Base-by-base conservation (phyloP, 2,113 vertebrate species). In the Coptodon rendalli region DNA sequence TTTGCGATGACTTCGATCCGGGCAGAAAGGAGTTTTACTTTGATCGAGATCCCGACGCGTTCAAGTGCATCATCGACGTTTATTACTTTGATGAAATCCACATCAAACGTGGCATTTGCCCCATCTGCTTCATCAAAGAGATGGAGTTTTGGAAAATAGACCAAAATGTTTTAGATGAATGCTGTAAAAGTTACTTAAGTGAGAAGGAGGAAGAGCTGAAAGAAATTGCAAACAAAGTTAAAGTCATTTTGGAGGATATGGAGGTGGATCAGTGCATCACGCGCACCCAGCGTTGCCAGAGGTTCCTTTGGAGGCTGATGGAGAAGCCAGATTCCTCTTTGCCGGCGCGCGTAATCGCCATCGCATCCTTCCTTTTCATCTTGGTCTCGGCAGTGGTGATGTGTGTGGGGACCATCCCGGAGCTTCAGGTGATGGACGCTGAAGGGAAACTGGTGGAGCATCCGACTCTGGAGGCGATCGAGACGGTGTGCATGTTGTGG, bases 91-190 rank as follows among this genome's bases (percentile, higher is more conserved):
- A 97, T 11, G 98, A 99, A 92, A 97, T 99, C 61, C 99, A 99
- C 92, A 99, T 99, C 96, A 99, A 98, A 93, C 97, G 96, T 85
- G 99, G 99, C 7, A 98, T 99, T 83, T 99, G 99, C 52, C 99
- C 99, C 34, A 98, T 99, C 83, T 99, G 99, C 89, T 99, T 99
- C 96, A 97, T 98, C 91, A 98, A 97, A 88, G 99, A 99, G 93
- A 98, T 99, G 97, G 98, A 99, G 89, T 99, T 99, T 95, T 99
- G 99, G 99, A 99, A 97, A 95, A 98, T 99, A 82, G 98, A 99
- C 93, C 96, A 97, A 56, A 96, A 96, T 88, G 98, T 97, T 89
- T 90, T 99, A 88, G 99, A 99, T 43, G 98, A 99, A 52, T 99
- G 99, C 83, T 99, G 99, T 90, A 98, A 98, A 91, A 97, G 97